Evolutionary conservation across 2,797 vertebrate species (phyloP).

Genomic region (Myotis findleyi): DNA sequence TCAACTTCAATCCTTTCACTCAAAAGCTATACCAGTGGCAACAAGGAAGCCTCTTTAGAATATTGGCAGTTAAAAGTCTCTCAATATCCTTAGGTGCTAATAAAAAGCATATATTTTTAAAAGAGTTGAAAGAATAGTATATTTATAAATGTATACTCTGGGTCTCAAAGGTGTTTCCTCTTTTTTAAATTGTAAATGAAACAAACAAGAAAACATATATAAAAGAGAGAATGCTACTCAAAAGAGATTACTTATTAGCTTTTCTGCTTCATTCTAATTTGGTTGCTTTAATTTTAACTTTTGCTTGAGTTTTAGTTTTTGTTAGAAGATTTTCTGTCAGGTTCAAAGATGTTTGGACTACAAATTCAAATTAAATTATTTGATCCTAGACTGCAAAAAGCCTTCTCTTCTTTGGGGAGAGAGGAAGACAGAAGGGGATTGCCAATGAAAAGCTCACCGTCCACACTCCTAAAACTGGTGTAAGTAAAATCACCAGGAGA

Average conservation of each 20-base stretch:
- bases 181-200: conserved; percentile 40
- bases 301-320: background rate
- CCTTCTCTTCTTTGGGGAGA: background rate
- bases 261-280: conserved; percentile 41
- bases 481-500: background rate
- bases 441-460: background rate
- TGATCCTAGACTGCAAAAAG: conserved; percentile 6
- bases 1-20: conserved; percentile 54
- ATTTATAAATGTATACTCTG: conserved; percentile 19
- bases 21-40: conserved; percentile 15
- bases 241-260: background rate
- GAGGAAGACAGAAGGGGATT: background rate
- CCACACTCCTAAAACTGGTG: background rate
- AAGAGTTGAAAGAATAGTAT: background rate
- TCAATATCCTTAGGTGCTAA: background rate
- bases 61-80: conserved; percentile 23
- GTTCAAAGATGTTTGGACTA: conserved; percentile 17
- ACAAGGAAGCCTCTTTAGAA: conserved; percentile 6
- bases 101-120: conserved; percentile 15
- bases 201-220: background rate
- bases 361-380: conserved; percentile 48
- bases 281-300: conserved; percentile 40
- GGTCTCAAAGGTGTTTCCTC: background rate
- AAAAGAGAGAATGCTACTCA: background rate
- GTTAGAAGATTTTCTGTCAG: background rate